A percentile compares a stretch with the other conserved stretches of the same genome.
Evolutionary conservation across 1,140 invertebrate species (phyloP).

Genomic region (Atta texana): DNA sequence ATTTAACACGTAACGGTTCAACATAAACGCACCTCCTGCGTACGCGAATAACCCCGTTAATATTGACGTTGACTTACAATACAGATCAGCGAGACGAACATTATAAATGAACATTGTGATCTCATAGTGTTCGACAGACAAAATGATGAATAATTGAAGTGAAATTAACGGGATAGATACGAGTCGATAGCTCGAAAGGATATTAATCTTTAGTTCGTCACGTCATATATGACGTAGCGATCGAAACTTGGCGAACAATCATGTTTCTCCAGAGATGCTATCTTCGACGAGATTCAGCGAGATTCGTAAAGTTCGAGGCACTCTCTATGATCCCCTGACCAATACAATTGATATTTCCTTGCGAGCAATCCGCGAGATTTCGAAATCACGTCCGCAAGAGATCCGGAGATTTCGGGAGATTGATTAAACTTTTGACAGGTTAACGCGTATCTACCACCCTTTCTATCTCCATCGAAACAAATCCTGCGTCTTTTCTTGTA

Average conservation of each 20-base stretch:
- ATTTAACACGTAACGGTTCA: not conserved
- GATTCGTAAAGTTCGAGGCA: not conserved
- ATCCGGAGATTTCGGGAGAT: conserved; percentile 10
- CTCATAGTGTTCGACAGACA: not conserved
- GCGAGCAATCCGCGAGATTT: not conserved
- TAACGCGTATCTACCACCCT: conserved; percentile 42
- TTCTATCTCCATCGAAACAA: not conserved
- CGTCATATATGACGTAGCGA: not conserved
- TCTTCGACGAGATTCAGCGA: not conserved
- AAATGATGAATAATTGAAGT: conserved; percentile 7
- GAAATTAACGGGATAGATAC: conserved; percentile 20
- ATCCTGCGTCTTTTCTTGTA: conserved; percentile 45
- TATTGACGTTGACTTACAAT: conserved; percentile 3
- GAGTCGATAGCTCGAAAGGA: conserved; percentile 13
- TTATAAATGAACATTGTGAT: conserved; percentile 2
- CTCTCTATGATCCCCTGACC: not conserved
- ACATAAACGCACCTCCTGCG: not conserved
- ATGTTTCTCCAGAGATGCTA: not conserved
- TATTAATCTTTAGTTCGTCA: not conserved
- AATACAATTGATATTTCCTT: not conserved
- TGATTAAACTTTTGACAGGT: conserved; percentile 36
- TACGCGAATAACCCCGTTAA: not conserved
- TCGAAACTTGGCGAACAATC: not conserved
- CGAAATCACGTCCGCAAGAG: not conserved
- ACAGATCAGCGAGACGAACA: not conserved